Conservation (phyloP, 2,888 invertebrate species). For the Lithophane ornitopus region DNA sequence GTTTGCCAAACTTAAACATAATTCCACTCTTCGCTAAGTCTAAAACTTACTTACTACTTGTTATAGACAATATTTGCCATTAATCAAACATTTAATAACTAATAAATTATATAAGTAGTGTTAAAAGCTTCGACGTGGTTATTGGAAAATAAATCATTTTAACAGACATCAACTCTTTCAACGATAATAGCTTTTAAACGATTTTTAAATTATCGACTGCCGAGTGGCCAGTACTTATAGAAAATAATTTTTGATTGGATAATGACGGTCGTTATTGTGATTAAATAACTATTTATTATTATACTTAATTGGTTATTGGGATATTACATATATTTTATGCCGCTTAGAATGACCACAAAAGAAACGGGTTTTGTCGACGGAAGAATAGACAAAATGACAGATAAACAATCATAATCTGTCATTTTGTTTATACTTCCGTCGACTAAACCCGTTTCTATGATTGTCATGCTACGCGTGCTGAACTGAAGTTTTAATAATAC, state of each 20-base stretch:
- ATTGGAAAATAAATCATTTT: constrained; percentile 36
- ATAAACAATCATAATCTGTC: too few species aligned
- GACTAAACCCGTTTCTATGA: too few species aligned
- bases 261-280: background rate
- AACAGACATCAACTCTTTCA: constrained; percentile 6
- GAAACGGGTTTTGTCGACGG: too few species aligned
- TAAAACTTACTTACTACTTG: background rate
- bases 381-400: too few species aligned
- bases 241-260: background rate
- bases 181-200: background rate
- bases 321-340: background rate
- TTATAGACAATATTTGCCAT: background rate
- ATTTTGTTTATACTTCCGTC: too few species aligned
- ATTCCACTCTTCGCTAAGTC: constrained; percentile 38
- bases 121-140: constrained; percentile 1
- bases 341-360: too few species aligned
- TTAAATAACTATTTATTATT: too few species aligned
- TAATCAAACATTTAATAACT: background rate
- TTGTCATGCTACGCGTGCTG: too few species aligned
- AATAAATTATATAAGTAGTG: background rate
- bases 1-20: constrained; percentile 12
- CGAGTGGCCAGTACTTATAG: background rate
- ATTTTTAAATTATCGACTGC: constrained; percentile 7
- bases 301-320: background rate
- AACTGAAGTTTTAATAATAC: background rate